Conservation (phyloP, 1,140 invertebrate genomes). For the Atta colombica region DNA sequence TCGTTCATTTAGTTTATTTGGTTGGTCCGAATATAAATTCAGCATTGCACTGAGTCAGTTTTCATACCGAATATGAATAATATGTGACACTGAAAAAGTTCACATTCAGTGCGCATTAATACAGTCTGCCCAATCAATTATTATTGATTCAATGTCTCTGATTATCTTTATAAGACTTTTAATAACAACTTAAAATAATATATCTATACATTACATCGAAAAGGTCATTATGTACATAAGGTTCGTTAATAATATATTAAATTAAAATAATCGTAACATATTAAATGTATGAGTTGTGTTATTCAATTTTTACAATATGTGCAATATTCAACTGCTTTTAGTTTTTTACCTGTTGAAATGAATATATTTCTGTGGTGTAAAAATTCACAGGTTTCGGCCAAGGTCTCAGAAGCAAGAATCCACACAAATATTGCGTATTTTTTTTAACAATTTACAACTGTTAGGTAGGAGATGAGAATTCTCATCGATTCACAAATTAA, state of each 20-base stretch:
- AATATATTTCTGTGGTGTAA: not conserved
- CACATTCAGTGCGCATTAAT: too few species aligned
- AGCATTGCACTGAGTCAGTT: too few species aligned
- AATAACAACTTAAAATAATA: too few species aligned
- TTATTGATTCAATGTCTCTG: too few species aligned
- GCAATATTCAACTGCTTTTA: not conserved
- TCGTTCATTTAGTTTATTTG: too few species aligned
- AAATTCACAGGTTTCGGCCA: conserved; percentile 28
- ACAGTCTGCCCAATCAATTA: too few species aligned
- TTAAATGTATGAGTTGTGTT: not conserved
- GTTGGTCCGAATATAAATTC: too few species aligned
- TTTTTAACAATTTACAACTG: conserved; percentile 13
- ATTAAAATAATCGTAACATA: not conserved
- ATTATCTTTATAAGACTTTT: too few species aligned
- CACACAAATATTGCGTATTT: not conserved
- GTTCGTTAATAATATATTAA: not conserved
- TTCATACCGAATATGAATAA: too few species aligned
- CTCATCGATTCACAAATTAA: not conserved
- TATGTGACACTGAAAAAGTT: too few species aligned
- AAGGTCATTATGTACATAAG: not conserved
- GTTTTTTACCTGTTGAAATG: not conserved
- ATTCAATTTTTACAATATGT: not conserved
- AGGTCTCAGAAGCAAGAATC: not conserved
- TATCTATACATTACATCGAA: too few species aligned
- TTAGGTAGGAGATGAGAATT: conserved; percentile 18